phyloP scores from a whole-genome alignment of 1,140 invertebrate species.

The Drosophila bipectinata region DNA sequence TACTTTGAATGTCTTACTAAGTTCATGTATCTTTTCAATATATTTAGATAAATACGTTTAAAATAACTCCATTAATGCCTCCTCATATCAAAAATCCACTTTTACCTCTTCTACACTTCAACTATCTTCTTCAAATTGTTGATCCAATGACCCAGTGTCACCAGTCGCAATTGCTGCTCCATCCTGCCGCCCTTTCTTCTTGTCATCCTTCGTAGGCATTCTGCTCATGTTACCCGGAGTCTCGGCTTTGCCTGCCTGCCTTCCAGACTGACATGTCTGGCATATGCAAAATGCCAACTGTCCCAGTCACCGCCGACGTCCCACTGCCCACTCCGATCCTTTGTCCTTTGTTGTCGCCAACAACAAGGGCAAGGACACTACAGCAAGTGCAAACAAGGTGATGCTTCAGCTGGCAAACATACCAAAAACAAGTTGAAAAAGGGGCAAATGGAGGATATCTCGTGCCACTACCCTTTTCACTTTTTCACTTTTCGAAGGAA shows the following conservation, averaged over 20 bases:
- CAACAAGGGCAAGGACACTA: conserved; percentile 73
- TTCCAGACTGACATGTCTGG: conserved; percentile 57
- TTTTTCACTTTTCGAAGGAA: conserved; percentile 21
- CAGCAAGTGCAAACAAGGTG: conserved; percentile 70
- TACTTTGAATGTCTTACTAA: no score
- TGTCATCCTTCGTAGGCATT: conserved; percentile 35
- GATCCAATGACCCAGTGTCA: conserved; percentile 50
- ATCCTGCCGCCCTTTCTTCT: conserved; percentile 5
- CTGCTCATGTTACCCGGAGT: conserved; percentile 32
- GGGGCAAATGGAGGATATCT: conserved; percentile 28
- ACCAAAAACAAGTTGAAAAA: conserved; percentile 38
- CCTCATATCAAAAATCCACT: background rate
- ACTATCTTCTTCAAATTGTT: conserved; percentile 13
- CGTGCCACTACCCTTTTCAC: background rate
- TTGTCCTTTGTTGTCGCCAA: conserved; percentile 29
- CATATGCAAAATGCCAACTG: conserved; percentile 74
- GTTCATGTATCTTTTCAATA: no score
- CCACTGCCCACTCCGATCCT: conserved; percentile 16
- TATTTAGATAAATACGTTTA: background rate
- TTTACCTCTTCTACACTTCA: background rate
- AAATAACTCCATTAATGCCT: background rate
- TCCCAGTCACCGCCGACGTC: conserved; percentile 2
- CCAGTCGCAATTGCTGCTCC: conserved; percentile 19
- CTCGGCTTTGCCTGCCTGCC: conserved; percentile 7
- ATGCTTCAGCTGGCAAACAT: conserved; percentile 45